Base-by-base conservation (phyloP, 2,888 invertebrate species). In the Spilosoma lubricipeda region DNA sequence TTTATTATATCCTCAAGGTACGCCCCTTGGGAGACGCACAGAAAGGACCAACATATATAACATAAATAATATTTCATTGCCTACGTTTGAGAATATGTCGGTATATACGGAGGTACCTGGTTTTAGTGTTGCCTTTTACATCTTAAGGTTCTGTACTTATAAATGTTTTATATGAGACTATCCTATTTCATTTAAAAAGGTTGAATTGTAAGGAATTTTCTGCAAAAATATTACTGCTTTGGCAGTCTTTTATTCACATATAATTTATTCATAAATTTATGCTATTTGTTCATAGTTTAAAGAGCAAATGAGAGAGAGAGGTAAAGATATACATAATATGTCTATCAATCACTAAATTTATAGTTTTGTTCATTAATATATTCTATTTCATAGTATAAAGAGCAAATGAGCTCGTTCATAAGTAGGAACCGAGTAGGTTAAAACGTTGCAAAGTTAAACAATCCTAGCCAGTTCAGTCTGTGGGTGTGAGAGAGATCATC, bases 1-100 rank as follows among this genome's bases (percentile, higher is more conserved):
- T 84, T 82, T 79, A 85, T 84, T 78, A 77, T 72, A 77, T 73
- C 77, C 74, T 85, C 77, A 78, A 85, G 77, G 75, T 64, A 65
- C 18, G 42, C 48, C 85, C 70, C 79, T 59, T 68, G 77, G 77
- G 84, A 73, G 71, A 52, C 33, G 56, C 66, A 64, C 70, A 76
- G 75, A 67, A 64, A 71, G 77, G 72, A 74, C 71, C 68, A 67
- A 69, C 77, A 80, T 73, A 80, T 73, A 74, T 83, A 33, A 23
- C 42, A 65, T 74, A 77, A 75, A 64, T 59, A 76, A 81, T 84
- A 81, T 78, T 75, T 81, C 71, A 75, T 76, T 68, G 81, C 75
- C 78, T 65, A 67, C 67, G 27, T 39, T 52, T 56, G 48, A 67
- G 42, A 52, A 30, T 69, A 68, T 74, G 77, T 71, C 56, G 73